Percentiles rank a stretch among this genome's conserved stretches.
Evolutionary conservation across 2,113 vertebrate species (phyloP).

Genomic region (Tapirus terrestris): DNA sequence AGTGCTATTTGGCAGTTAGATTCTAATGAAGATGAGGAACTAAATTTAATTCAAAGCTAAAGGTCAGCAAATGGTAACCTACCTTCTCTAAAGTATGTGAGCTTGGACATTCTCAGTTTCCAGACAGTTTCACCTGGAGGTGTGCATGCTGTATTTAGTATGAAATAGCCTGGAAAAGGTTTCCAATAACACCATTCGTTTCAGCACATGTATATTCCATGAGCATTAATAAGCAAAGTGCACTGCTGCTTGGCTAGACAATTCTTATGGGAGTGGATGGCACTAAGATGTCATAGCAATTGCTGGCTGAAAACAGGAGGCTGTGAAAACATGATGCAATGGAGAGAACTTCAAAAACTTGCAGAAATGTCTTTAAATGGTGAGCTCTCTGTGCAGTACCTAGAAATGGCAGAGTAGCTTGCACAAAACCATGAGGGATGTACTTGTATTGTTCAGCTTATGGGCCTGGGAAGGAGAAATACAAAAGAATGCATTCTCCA

Average conservation of each 20-base stretch:
- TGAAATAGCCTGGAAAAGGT: conserved; percentile 63
- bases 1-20: conserved; percentile 72
- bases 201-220: conserved; percentile 17
- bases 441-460: neutral
- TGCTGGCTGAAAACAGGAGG: conserved; percentile 1
- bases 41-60: conserved; percentile 75
- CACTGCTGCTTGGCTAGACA: conserved; percentile 58
- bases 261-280: conserved; percentile 34
- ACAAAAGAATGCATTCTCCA: neutral
- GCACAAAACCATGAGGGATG: neutral
- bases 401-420: neutral
- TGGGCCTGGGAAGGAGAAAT: neutral
- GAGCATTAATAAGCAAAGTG: conserved; percentile 69
- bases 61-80: conserved; percentile 41
- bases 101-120: conserved; percentile 53
- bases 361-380: neutral
- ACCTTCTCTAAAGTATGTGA: conserved; percentile 44
- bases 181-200: conserved; percentile 60
- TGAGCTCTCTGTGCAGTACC: neutral
- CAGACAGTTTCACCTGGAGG: conserved; percentile 58
- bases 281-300: neutral
- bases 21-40: conserved; percentile 69
- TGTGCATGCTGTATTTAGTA: conserved; percentile 65
- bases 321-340: neutral
- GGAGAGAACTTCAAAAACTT: conserved; percentile 5